A percentile compares a stretch with the other conserved stretches of the same genome.
These are phyloP conservation scores for Polyploca ridens DNA, from an alignment of 2,888 invertebrate genomes.

Conservation along the genomic window DNA sequence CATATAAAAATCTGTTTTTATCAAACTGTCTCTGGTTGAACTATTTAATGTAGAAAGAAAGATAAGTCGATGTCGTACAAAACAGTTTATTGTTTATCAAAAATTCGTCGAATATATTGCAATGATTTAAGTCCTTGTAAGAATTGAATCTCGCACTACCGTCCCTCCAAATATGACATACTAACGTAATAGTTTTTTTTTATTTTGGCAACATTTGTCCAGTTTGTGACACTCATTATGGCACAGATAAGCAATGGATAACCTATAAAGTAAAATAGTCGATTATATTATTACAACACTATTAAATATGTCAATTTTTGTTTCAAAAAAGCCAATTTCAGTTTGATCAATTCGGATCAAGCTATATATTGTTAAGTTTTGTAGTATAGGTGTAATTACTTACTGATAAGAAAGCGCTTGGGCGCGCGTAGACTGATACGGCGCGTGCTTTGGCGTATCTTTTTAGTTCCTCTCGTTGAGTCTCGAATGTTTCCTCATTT, in stretches of 20 bases:
- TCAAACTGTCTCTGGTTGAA: not conserved
- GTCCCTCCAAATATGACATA: not conserved
- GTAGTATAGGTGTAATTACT: conserved; percentile 46
- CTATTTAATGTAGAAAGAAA: too few relatives aligned
- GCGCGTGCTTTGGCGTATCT: conserved; percentile 66
- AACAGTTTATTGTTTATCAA: too few relatives aligned
- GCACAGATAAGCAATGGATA: not conserved
- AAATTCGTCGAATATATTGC: not conserved
- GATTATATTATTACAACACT: not conserved
- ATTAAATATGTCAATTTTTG: not conserved
- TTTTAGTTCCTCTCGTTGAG: conserved; percentile 75
- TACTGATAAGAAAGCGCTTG: conserved; percentile 58
- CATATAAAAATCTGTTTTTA: not conserved
- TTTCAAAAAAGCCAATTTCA: not conserved
- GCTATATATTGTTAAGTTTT: conserved; percentile 37
- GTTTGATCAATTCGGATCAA: not conserved
- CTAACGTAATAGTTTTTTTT: not conserved
- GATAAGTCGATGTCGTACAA: too few relatives aligned
- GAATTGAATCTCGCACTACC: too few relatives aligned
- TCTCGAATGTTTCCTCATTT: conserved; percentile 46
- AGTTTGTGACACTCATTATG: not conserved
- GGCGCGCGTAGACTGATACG: conserved; percentile 59
- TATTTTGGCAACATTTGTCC: not conserved
- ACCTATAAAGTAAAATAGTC: not conserved
- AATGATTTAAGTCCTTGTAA: not conserved